Evolutionary conservation across 2,888 invertebrate genomes (phyloP), one percentile per base, ranked within the genome.

Genomic region (Trilocha varians): DNA sequence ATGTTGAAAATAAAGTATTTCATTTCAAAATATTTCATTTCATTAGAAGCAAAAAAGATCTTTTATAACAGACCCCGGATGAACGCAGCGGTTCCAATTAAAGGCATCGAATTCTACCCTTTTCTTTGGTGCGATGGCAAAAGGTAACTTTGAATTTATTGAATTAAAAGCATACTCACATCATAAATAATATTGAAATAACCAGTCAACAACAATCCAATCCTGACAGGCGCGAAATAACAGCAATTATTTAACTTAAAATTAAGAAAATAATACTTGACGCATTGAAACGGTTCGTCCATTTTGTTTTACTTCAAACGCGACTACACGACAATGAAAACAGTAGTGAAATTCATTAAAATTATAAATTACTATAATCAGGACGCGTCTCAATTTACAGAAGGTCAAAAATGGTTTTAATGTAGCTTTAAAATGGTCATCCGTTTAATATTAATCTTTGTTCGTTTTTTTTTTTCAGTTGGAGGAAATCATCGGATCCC

Each of bases 191-290:
- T 47, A 55, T 77, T 77, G 11, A 72, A 59, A 51, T 72, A 78
- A 39, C 65, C 75, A 8, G 58, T 60, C n/a, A 68, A 40, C 16
- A 73, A 48, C 32, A 78, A 48, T 0, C 79, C 80, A 6, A 67
- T 50, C 35, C 65, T 54, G n/a, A 78, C 57, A 1, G 78, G 74
- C 0, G 64, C 64, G 5, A 71, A 34, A 50, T 70, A 78, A 43
- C 75, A 79, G 32, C 78, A 79, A 18, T 53, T 57, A 11, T 70
- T 63, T 41, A 79, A 49, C 42, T 70, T 72, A 37, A 65, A 78
- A 41, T 67, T 64, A 16, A 69, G 48, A 33, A 78, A 47, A 16
- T 54, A 39, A 3, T 55, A 47, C 46, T 69, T 72, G 13, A 70
- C 48, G 47, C 59, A 61, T 3, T 68, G 59, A 43, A 65, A 70